phyloP scores from a whole-genome alignment of 1,140 invertebrate species.

The Procambarus clarkii region DNA sequence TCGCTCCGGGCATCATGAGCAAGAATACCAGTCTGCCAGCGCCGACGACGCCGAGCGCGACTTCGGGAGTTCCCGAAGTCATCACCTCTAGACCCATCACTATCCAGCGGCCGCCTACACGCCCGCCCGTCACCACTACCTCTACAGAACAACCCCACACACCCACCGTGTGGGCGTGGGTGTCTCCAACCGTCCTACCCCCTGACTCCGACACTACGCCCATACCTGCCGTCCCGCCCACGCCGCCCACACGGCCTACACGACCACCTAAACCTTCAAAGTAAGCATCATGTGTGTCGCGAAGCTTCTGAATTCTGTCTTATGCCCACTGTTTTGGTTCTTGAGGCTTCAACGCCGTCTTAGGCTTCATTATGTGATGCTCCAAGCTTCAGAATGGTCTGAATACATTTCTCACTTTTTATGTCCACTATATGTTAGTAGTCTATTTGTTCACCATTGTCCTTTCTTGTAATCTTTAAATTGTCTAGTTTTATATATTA shows the following conservation, averaged over 20 bases:
- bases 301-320: too few species aligned
- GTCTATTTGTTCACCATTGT: too few species aligned
- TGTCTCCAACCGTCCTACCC: background rate
- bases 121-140: background rate
- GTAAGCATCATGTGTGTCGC: constrained; percentile 28
- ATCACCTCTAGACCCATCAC: constrained; percentile 46
- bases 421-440: too few species aligned
- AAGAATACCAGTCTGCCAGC: constrained; percentile 32
- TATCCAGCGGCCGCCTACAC: background rate
- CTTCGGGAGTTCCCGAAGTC: background rate
- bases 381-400: too few species aligned
- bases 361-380: too few species aligned
- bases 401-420: too few species aligned
- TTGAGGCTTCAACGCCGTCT: too few species aligned
- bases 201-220: constrained; percentile 13
- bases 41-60: background rate
- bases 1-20: constrained; percentile 19
- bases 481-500: too few species aligned
- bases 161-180: constrained; percentile 25
- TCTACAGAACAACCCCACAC: constrained; percentile 49
- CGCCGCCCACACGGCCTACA: constrained; percentile 73
- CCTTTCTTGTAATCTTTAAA: too few species aligned
- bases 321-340: too few species aligned
- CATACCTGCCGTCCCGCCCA: background rate
- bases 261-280: constrained; percentile 69